Evolutionary conservation across 92 coral and sea anemone genomes (phyloP), one percentile per base, ranked within the genome.

Genomic region (Porites rus): DNA sequence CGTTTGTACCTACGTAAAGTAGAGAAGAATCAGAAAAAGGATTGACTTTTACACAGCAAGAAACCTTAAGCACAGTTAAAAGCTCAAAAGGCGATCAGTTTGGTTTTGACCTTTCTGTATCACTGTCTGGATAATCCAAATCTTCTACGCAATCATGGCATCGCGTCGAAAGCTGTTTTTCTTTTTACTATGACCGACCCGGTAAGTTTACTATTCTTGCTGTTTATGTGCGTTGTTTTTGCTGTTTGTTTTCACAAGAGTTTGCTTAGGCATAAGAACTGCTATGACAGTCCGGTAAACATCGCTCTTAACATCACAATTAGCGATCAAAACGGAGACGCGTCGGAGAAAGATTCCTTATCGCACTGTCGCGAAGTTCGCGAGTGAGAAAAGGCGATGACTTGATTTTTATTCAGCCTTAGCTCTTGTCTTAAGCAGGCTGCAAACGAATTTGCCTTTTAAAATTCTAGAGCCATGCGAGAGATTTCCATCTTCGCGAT

Each of bases 191-290:
- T 46, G 50, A 53, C 67, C 7, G 28, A 69, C 17, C 13, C 21
- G 84, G 85, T 81, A 69, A 81, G 85, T 81, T 51, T 2, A 65
- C 54, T 10, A 52, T 25, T 68, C 20, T 51, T 22, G 84, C 17
- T 67, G 75, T 65, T 67, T 52, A 51, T 16, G 9, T 9, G 18
- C 59, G 22, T 22, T 38, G 10, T 54, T 75, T 21, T 63, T 53
- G 38, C 61, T 75, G 38, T 1, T 0, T 53, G 54, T 20, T 69
- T 70, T 54, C 66, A 18, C 38, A 1, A 21, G 11, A 18, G 53
- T 73, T 81, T 28, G 66, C 54, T 58, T 69, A 80, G 14, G 51
- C 16, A 19, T 16, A 43, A 19, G 19, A 43, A 6, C 59, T 46
- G 58, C 54, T 70, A 11, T n/a, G 21, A 69, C 22, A 14, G 38